Evolutionary conservation across 1,140 invertebrate species (phyloP), one percentile per base, ranked within the genome.

Genomic region (Octopus sinensis): DNA sequence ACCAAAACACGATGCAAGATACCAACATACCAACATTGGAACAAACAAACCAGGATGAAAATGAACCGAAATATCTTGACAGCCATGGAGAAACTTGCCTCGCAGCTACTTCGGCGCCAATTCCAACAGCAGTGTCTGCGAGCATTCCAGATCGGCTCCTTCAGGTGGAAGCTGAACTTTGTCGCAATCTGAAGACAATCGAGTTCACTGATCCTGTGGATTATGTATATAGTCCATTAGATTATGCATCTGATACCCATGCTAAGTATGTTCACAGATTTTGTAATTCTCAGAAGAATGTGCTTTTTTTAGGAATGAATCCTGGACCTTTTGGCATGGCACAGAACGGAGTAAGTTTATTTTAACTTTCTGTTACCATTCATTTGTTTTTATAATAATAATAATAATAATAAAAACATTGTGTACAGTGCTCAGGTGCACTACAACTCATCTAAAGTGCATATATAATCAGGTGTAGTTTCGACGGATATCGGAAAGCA

Each of bases 251-350:
- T 86, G 91, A 94, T 82, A 91, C 95, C 71, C 95, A 96, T 91
- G 92, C 91, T 62, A 91, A 92, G 73, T 96, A 94, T 89, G 91
- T 96, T 4, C 88, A 91, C 54, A 93, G 92, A 82, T 96, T 93
- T 87, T 94, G 95, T 86, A 91, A 90, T 51, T 91, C 91, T 9
- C 86, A 88, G 7, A 97, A 96, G 88, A 92, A 92, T 84, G 91
- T 97, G 13, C 89, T 98, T 75, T 96, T 96, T 87, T 91, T 98
- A 76, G 96, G 96, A 5, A 97, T 97, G 95, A 97, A 97, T 91
- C 96, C 96, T 53, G 96, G 96, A 12, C 96, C 96, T 0, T 97
- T 94, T 93, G 96, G 96, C 76, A 98, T 97, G 96, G 94, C 94
- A 17, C 96, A 98, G 91, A 97, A 95, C 84, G 96, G 96, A 52